Base-by-base conservation (phyloP, 1,140 invertebrate species). In the Magallana ariakensis region DNA sequence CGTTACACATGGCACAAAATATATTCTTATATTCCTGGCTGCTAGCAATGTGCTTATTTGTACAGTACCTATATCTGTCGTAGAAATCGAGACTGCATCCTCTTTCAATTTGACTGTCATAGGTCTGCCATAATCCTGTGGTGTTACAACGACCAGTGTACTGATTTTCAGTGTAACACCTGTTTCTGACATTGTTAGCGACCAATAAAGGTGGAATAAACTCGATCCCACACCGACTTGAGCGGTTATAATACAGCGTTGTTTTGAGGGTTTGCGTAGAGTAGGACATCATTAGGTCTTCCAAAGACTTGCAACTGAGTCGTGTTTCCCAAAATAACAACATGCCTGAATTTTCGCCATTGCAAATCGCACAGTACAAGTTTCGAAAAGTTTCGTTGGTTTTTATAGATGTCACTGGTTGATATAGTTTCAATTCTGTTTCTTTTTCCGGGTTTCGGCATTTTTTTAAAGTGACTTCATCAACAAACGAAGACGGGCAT, bases 1-100 rank as follows among this genome's bases (percentile, higher is more conserved):
- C 66, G 19, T 70, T 70, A 10, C 66, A 70, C 66, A 70, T 70
- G 19, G 66, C 66, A 70, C 66, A 70, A 13, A 70, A 70, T 70
- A 70, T 9, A 19, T 70, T 70, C 26, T 70, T 70, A 70, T 70
- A 10, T 10, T 22, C 3, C 4, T 70, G 66, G 13, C 8, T 11
- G 7, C 7, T 26, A 26, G 7, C 7, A 46, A 46, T 46, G 9
- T 11, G 19, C 1, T 26, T 8, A 16, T 60, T n/a, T 60, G 15
- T 60, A 22, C 66, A 70, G 26, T 33, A 10, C 0, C 11, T 70
- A 70, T 70, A 70, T 9, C 19, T 19, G 33, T 70, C 66, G 13
- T 26, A 7, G 66, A 26, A 70, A 70, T 70, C 66, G 9, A 70
- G 22, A 7, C 13, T 22, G 22, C 66, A 70, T 11, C 66, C 66